phyloP scores from a whole-genome alignment of 2,113 vertebrate genomes.

The Gila orcuttii region DNA sequence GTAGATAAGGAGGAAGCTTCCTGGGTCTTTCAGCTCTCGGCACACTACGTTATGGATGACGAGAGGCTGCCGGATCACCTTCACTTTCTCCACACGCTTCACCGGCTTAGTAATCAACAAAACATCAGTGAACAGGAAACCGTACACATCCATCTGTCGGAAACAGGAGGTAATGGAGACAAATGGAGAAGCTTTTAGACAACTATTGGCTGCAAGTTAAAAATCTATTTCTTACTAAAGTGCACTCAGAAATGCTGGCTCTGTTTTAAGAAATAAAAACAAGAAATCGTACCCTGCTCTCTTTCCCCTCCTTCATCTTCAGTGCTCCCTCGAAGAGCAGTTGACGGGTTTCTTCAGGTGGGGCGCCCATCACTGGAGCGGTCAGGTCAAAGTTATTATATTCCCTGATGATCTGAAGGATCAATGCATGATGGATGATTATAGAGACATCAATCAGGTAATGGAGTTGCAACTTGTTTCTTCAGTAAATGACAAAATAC shows the following conservation, averaged over 20 bases:
- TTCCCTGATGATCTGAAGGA: slow-evolving; percentile 87
- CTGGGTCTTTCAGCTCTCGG: slow-evolving; percentile 90
- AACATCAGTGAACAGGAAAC: slow-evolving; percentile 94
- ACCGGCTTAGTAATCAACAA: slow-evolving; percentile 92
- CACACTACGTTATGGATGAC: slow-evolving; percentile 89
- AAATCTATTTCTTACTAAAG: slow-evolving; percentile 8
- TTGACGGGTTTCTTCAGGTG: slow-evolving; percentile 86
- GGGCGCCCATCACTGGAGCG: slow-evolving; percentile 83
- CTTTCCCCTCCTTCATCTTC: slow-evolving; percentile 93
- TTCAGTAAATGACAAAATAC: too few species aligned
- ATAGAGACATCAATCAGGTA: neutral
- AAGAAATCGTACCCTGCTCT: slow-evolving; percentile 71
- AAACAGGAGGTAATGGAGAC: neutral
- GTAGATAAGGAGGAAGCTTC: slow-evolving; percentile 93
- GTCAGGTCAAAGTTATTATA: slow-evolving; percentile 88
- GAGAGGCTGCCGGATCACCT: slow-evolving; percentile 89
- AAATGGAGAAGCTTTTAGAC: slow-evolving; percentile 16
- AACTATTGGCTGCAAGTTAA: slow-evolving; percentile 11
- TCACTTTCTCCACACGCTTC: slow-evolving; percentile 90
- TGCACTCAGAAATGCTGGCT: slow-evolving; percentile 6
- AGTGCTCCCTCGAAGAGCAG: slow-evolving; percentile 89
- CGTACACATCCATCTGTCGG: slow-evolving; percentile 91
- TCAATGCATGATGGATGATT: neutral
- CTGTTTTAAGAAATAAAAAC: neutral
- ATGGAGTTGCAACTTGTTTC: neutral